Conservation (phyloP, 35 echinoderm and acorn worm species). For the Amphiura filiformis region DNA sequence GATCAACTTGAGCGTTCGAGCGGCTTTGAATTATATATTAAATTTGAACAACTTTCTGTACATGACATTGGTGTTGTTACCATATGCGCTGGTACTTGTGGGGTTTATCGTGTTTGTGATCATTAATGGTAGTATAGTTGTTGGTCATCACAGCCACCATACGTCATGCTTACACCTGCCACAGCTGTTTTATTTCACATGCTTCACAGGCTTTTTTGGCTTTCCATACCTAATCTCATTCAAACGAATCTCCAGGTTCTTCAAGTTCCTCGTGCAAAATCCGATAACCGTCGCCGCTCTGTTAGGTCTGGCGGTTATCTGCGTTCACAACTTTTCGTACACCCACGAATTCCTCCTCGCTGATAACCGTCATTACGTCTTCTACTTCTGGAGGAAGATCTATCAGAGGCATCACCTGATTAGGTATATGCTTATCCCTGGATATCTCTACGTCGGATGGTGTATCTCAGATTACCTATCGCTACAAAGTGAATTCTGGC, state of each 20-base stretch:
- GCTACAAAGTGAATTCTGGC: slow-evolving; percentile 66
- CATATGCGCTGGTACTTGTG: slow-evolving; percentile 59
- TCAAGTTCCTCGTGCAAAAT: slow-evolving; percentile 48
- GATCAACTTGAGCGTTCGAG: slow-evolving; percentile 27
- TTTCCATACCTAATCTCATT: slow-evolving; percentile 52
- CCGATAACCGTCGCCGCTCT: slow-evolving; percentile 33
- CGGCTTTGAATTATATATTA: slow-evolving; percentile 34
- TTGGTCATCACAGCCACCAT: slow-evolving; percentile 79
- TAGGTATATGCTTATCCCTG: slow-evolving; percentile 62
- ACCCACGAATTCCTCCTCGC: slow-evolving; percentile 85
- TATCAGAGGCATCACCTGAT: slow-evolving; percentile 57
- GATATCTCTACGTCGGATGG: slow-evolving; percentile 80
- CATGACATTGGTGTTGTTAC: slow-evolving; percentile 42
- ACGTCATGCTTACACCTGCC: slow-evolving; percentile 75
- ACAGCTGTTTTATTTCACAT: slow-evolving; percentile 85
- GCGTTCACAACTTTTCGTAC: slow-evolving; percentile 68
- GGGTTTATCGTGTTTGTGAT: slow-evolving; percentile 74
- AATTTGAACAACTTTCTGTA: slow-evolving; percentile 56
- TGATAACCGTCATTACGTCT: slow-evolving; percentile 92
- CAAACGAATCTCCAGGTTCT: slow-evolving; percentile 34
- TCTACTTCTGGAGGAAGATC: slow-evolving; percentile 84
- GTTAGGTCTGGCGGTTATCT: slow-evolving; percentile 22
- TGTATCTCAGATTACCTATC: slow-evolving; percentile 67
- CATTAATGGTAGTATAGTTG: slow-evolving; percentile 84
- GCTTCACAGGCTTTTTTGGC: slow-evolving; percentile 62